Base-by-base conservation (phyloP, 2,888 invertebrate genomes). In the Pyrrhosoma nymphula region DNA sequence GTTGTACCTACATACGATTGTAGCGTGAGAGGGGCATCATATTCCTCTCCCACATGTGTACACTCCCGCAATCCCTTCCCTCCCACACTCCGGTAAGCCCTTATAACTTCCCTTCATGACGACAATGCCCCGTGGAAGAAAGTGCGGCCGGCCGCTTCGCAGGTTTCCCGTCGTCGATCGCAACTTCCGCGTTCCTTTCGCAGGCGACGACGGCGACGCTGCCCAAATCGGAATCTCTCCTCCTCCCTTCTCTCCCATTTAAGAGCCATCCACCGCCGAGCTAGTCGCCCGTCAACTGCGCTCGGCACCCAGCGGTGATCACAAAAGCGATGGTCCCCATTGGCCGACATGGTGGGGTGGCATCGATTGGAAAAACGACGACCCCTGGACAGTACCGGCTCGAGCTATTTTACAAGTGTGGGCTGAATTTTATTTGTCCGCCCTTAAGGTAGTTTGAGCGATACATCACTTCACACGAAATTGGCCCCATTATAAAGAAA, bases 181-280 rank as follows among this genome's bases (percentile, higher is more conserved):
- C 14, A 14, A 82, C 82, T 82, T 82, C 82, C 82, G 82, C 82
- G 82, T 82, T 82, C 82, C 82, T 35, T 30, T 35, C 82, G 82
- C 82, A 12, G 47, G 47, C 47, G 82, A 35, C 82, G 35, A 14
- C 82, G 69, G 26, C 69, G n/a, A 26, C n/a, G 35, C 82, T 82
- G 35, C 82, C 82, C 82, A 82, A 82, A 82, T 82, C 82, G 82
- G 82, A 16, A 60, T 60, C 60, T 60, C 4, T 23, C 35, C 30
- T 35, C 82, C 82, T 16, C 10, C 18, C 82, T 35, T 18, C 35
- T 4, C 30, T 35, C 82, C 35, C 82, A 12, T 23, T n/a, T 4
- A 8, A 60, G 60, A 60, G 60, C n/a, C 23, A 26, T 69, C 69
- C 26, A 2, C 69, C n/a, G n/a, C 69, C n/a, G n/a, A 26, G 60